Base-by-base conservation (phyloP, 2,888 invertebrate genomes). In the Calephelis perditalis region DNA sequence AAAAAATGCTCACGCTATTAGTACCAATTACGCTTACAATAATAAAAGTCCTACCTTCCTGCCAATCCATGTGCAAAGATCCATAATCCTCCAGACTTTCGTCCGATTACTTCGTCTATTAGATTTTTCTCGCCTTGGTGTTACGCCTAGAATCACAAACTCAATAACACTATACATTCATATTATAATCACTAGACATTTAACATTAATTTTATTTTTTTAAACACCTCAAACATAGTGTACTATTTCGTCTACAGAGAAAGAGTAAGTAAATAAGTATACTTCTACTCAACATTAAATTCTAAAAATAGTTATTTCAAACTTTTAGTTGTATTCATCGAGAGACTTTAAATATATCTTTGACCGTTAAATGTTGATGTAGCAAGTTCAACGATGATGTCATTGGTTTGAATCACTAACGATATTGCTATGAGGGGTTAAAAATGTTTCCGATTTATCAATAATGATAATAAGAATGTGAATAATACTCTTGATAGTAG, bases 51-150 rank as follows among this genome's bases (percentile, higher is more conserved):
- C 63, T 75, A 88, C 90, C 86, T 89, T 90, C 73, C 74, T 82
- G 44, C 89, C 89, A 58, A 90, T 82, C 90, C 89, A 89, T 10
- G 85, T 70, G 65, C 87, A 89, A 11, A 90, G 70, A 63, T 88
- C 89, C 65, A 86, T 72, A 47, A 90, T 71, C 61, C 70, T 79
- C 83, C 86, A 86, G 63, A 82, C 71, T 61, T 77, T 84, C 2
- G 82, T 65, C 60, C 80, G 84, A 58, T 67, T 71, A 45, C 70
- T 76, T 11, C 84, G 77, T 5, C 86, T 77, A 57, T 71, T 63
- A 54, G 62, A 74, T 63, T 74, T 81, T 43, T 87, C 88, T 66
- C 76, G 83, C 43, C 82, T 72, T 12, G 84, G 82, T 4, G 84
- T 82, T 12, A 78, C 83, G 69, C 82, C 89, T 88, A 86, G 76